Conservation (phyloP, 2,797 vertebrate genomes). For the Parauchenoglanis ngamensis region DNA sequence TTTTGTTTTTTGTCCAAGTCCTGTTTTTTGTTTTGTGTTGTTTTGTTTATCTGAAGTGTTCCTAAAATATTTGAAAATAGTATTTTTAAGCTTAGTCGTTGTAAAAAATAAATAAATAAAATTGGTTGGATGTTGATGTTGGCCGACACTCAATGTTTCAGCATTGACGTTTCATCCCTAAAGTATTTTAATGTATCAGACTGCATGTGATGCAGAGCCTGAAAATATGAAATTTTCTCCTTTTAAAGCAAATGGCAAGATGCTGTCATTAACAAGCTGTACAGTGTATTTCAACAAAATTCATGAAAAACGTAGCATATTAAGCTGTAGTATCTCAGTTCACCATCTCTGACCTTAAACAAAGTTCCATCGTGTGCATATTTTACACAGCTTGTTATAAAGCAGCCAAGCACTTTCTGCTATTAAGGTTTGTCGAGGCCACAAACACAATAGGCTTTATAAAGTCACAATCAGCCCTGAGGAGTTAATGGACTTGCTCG, state of each 20-base stretch:
- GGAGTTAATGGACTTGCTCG: not conserved
- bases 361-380: not conserved
- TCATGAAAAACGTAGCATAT: not conserved
- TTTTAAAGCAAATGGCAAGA: not conserved
- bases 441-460: not conserved
- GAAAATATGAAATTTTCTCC: not conserved
- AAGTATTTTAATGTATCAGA: not conserved
- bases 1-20: no score
- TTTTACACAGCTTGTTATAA: not conserved
- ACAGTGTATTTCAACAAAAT: not conserved
- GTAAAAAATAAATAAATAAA: no score
- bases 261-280: not conserved
- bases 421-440: not conserved
- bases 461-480: not conserved
- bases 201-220: not conserved
- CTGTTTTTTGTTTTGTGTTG: not conserved
- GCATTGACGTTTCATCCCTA: not conserved
- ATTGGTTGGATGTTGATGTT: not conserved
- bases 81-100: not conserved
- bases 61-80: not conserved
- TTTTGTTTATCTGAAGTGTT: not conserved
- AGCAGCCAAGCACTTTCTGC: not conserved
- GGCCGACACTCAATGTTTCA: not conserved
- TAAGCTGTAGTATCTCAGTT: not conserved
- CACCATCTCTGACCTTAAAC: not conserved